Evolutionary conservation across 2,797 vertebrate genomes (phyloP), one percentile per base, ranked within the genome.

Genomic region (Aulostomus chinensis): DNA sequence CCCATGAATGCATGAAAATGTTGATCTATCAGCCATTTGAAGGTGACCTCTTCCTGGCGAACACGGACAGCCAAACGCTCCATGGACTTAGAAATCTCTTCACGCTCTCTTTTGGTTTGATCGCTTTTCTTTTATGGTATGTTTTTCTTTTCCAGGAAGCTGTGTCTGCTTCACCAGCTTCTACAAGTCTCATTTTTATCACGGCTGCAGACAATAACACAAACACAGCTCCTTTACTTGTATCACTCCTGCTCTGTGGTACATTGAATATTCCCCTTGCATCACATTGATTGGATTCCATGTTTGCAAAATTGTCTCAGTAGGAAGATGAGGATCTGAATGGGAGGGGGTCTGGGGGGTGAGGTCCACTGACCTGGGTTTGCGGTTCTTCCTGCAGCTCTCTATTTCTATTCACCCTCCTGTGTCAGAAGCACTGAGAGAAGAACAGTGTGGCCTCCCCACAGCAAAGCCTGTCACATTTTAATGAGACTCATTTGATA

Each of bases 401-500:
- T 42, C 24, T 24, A 20, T 47, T 62, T 56, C 49, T 33, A 31
- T 51, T 56, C 26, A n/a, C 32, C 26, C 32, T 31, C 34, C 48
- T 53, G 42, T 45, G 54, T 17, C 49, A 54, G 38, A 18, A 54
- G 43, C 4, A 2, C 22, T 21, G 43, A 33, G 30, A 16, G 18
- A 58, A 51, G 49, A 52, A 31, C 18, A 21, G 11, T 20, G 37
- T 9, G 34, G 22, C 21, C 54, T 68, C 55, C 30, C 25, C 21
- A 1, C 31, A 17, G 58, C 42, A 49, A 15, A 56, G 33, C 33
- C 47, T 25, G 38, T 54, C 58, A 69, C 40, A 57, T 62, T 56
- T 33, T 63, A 78, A 78, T 76, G 72, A 73, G 47, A 55, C 50
- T 58, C 63, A 29, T 60, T 45, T 47, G 35, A 58, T 28, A 65